Conservation (phyloP, 2,888 invertebrate genomes). For the Leuctra nigra region DNA sequence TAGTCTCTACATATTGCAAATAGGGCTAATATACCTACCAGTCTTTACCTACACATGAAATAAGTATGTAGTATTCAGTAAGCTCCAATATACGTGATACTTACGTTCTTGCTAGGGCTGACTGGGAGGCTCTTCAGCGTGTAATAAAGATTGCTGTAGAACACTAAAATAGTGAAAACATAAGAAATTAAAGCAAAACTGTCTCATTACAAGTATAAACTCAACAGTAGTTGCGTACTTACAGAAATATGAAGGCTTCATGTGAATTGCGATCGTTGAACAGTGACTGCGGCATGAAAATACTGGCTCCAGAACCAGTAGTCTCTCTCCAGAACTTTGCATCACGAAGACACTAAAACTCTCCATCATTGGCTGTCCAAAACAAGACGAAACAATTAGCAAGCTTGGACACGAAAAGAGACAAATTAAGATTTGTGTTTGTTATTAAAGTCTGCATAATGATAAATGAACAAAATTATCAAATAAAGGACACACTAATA, state of each 20-base stretch:
- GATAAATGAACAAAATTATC: no score
- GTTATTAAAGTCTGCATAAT: neutral
- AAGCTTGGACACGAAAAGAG: no score
- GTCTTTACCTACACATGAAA: no score
- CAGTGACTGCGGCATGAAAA: conserved; percentile 68
- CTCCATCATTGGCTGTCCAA: conserved; percentile 72
- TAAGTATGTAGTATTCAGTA: no score
- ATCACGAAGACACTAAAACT: conserved; percentile 73
- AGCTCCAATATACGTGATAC: conserved; percentile 62
- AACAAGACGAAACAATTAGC: no score
- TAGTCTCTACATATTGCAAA: no score
- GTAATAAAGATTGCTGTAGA: conserved; percentile 84
- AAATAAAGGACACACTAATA: no score
- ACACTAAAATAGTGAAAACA: conserved; percentile 50
- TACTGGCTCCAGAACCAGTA: conserved; percentile 67
- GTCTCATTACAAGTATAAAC: neutral
- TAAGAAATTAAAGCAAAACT: neutral
- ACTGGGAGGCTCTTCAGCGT: conserved; percentile 58
- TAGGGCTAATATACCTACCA: no score
- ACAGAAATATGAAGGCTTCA: conserved; percentile 68
- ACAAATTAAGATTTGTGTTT: no score
- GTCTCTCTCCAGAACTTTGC: conserved; percentile 64
- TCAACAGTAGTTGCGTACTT: conserved; percentile 41
- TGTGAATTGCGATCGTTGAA: conserved; percentile 59
- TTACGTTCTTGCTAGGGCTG: conserved; percentile 49